Evolutionary conservation across 1,140 invertebrate species (phyloP), one percentile per base, ranked within the genome.

Genomic region (Cydia pomonella): DNA sequence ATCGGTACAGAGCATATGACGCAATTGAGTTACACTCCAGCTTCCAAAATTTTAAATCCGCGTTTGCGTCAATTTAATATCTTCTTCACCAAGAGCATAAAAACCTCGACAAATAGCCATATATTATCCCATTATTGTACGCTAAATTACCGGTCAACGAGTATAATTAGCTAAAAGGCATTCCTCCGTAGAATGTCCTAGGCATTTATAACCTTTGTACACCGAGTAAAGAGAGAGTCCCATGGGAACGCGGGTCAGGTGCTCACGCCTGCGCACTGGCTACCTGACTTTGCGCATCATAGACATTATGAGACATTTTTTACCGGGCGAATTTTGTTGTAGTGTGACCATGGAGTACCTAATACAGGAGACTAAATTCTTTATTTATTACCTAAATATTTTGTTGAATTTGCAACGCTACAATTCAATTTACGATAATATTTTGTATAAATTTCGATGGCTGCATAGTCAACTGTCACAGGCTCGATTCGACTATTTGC

Each of bases 261-360:
- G 75, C 50, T 76, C 75, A 76, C 75, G 75, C 75, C 75, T 76
- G 13, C 75, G 63, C 63, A n/a, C 38, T 9, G 29, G 69, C 75
- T 73, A 79, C 50, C 50, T 79, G 77, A 79, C 77, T 79, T 79
- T 75, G 62, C 25, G n/a, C 50, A 53, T 53, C 50, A 53, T 76
- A 44, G 71, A 64, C 23, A 62, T 53, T 64, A 50, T 73, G 23
- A 66, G 50, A 53, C 50, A 53, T 75, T 77, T 77, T 83, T 86
- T 78, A 77, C 77, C 75, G 50, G 50, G 5, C 50, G 16, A 4
- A 53, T 53, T 18, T 18, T n/a, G 18, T n/a, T 53, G 16, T 53
- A 53, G n/a, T 53, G n/a, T 53, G 50, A 53, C 50, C 50, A 53
- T 53, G 6, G 18, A n/a, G 50, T 53, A 6, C 16, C 6, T 12